phyloP scores from a whole-genome alignment of 2,888 invertebrate genomes.

The Seira sanloemensis region DNA sequence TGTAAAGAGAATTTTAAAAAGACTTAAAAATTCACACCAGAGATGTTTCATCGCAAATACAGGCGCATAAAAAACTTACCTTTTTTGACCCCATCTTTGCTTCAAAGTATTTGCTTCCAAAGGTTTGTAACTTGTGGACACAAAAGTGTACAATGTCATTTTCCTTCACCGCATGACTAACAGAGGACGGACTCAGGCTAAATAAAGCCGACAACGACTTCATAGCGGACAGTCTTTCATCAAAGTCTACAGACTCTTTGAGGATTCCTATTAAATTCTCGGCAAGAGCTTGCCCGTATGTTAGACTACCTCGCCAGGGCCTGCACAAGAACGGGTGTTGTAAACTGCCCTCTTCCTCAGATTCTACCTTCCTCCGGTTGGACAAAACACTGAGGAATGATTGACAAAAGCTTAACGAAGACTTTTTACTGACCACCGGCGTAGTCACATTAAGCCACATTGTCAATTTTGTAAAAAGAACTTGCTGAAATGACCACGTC shows the following conservation, averaged over 20 bases:
- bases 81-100: slow-evolving; percentile 49
- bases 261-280: slow-evolving; percentile 59
- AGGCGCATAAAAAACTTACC: slow-evolving; percentile 31
- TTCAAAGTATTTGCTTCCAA: slow-evolving; percentile 64
- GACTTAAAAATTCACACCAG: no score
- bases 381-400: slow-evolving; percentile 56
- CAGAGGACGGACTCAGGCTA: slow-evolving; percentile 57
- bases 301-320: slow-evolving; percentile 53
- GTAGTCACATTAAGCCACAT: slow-evolving; percentile 64
- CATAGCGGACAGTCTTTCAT: slow-evolving; percentile 62
- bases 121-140: slow-evolving; percentile 50
- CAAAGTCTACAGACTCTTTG: slow-evolving; percentile 51
- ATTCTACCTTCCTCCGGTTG: slow-evolving; percentile 39
- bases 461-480: slow-evolving; percentile 57
- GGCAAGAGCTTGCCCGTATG: slow-evolving; percentile 63
- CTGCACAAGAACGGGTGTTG: slow-evolving; percentile 61
- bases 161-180: slow-evolving; percentile 60
- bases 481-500: slow-evolving; percentile 60
- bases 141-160: slow-evolving; percentile 41
- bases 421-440: slow-evolving; percentile 55
- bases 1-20: slow-evolving; percentile 13
- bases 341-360: neutral
- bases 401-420: slow-evolving; percentile 55
- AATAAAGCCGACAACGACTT: slow-evolving; percentile 58
- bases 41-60: no score